Conservation (phyloP, 2,113 vertebrate species). For the Craseonycteris thonglongyai region DNA sequence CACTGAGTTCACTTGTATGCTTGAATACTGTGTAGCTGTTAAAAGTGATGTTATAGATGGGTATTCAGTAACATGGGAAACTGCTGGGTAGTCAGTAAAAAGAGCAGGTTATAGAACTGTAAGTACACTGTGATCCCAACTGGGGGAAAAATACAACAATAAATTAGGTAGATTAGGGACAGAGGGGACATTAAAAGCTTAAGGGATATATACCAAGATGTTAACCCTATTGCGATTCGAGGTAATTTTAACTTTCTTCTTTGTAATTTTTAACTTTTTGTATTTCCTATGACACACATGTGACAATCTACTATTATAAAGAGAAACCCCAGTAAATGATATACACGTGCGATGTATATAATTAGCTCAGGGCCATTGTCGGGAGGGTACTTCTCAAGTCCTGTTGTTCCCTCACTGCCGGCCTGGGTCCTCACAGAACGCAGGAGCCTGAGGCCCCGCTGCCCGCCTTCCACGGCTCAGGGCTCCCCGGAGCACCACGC, state of each 20-base stretch:
- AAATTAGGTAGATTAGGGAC: neutral
- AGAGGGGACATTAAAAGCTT: neutral
- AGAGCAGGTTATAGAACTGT: neutral
- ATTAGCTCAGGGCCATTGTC: neutral
- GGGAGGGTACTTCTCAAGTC: neutral
- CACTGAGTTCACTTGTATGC: neutral
- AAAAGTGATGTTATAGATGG: neutral
- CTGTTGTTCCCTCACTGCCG: neutral
- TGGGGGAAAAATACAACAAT: neutral
- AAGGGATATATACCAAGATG: neutral
- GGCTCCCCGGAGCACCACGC: constrained; percentile 46
- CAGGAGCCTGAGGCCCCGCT: constrained; percentile 57
- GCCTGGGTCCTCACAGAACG: constrained; percentile 48
- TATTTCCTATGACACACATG: neutral
- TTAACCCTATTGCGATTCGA: neutral
- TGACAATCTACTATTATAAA: neutral
- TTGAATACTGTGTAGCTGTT: neutral
- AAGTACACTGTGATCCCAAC: neutral
- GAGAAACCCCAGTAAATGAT: neutral
- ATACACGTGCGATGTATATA: neutral
- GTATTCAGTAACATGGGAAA: neutral
- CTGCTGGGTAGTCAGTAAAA: neutral
- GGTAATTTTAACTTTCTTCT: neutral
- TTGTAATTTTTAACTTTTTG: neutral
- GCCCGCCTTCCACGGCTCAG: constrained; percentile 55